These are phyloP conservation scores for Drosophila trichaetosa DNA, from an alignment of 2,888 invertebrate species.

Conservation along the genomic window DNA sequence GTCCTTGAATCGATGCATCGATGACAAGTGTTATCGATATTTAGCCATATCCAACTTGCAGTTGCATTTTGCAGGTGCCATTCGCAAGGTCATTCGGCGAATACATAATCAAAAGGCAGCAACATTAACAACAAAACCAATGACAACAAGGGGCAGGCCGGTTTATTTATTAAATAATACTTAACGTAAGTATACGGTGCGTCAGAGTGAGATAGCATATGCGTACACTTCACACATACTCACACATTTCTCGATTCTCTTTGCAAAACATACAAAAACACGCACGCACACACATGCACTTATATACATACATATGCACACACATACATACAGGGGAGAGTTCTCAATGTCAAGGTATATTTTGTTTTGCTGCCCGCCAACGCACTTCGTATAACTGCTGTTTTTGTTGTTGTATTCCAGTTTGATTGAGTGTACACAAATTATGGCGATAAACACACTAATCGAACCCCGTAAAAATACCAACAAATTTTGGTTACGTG, in stretches of 20 bases:
- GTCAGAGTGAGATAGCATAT: conserved; percentile 41
- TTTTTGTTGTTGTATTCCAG: conserved; percentile 30
- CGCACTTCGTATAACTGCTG: conserved; percentile 15
- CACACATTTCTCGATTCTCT: conserved; percentile 25
- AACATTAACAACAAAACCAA: conserved; percentile 34
- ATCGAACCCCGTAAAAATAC: conserved; percentile 51
- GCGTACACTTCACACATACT: conserved; percentile 26
- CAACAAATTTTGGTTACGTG: conserved; percentile 60
- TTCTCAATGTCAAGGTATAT: conserved; percentile 75
- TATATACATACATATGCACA: neutral
- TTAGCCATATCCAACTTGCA: neutral
- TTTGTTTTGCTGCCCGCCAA: conserved; percentile 44
- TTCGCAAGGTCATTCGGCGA: conserved; percentile 45
- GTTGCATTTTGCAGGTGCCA: conserved; percentile 38
- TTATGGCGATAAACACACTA: conserved; percentile 45
- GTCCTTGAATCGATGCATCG: conserved; percentile 29
- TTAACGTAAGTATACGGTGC: conserved; percentile 33
- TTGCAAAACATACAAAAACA: conserved; percentile 44
- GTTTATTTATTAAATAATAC: conserved; percentile 61
- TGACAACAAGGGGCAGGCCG: conserved; percentile 27
- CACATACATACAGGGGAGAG: conserved; percentile 14
- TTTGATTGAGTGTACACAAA: conserved; percentile 43
- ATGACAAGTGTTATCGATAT: conserved; percentile 37
- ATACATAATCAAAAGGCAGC: conserved; percentile 34
- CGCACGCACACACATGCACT: conserved; percentile 13